Evolutionary conservation across 1,140 invertebrate species (phyloP).

Genomic region (Achatina immaculata): DNA sequence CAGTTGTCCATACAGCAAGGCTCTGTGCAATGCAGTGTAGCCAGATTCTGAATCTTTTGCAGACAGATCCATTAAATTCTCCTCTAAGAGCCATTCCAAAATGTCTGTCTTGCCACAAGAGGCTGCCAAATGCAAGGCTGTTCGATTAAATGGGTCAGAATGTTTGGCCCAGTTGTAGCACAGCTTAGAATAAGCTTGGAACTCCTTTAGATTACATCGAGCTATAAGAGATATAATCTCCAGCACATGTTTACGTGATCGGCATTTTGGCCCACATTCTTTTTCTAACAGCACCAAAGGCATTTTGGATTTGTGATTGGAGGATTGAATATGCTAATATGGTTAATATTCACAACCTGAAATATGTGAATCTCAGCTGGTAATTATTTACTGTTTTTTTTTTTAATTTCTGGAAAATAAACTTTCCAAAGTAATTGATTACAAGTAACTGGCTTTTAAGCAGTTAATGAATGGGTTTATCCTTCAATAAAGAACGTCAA

Average conservation of each 20-base stretch:
- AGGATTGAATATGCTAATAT: background rate
- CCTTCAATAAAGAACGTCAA: too few species aligned
- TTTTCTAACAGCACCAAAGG: conserved; percentile 46
- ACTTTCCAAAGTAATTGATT: background rate
- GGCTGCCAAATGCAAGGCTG: conserved; percentile 79
- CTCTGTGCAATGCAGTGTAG: conserved; percentile 82
- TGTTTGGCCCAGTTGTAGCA: conserved; percentile 75
- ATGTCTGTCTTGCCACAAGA: conserved; percentile 77
- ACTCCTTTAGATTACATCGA: conserved; percentile 69
- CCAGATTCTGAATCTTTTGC: conserved; percentile 80
- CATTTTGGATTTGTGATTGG: conserved; percentile 40
- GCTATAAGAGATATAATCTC: conserved; percentile 76
- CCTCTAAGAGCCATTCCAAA: conserved; percentile 78
- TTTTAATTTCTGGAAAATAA: background rate
- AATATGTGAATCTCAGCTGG: too few species aligned
- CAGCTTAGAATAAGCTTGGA: conserved; percentile 68
- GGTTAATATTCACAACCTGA: too few species aligned
- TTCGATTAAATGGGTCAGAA: conserved; percentile 75
- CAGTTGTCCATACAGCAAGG: conserved; percentile 83
- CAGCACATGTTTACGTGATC: conserved; percentile 76
- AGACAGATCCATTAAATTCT: conserved; percentile 76
- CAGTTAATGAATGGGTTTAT: background rate
- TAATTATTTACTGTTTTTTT: too few species aligned
- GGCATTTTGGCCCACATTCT: conserved; percentile 73
- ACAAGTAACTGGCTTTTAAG: background rate